phyloP scores from a whole-genome alignment of 2,113 vertebrate genomes.

The Amazona vittata region DNA sequence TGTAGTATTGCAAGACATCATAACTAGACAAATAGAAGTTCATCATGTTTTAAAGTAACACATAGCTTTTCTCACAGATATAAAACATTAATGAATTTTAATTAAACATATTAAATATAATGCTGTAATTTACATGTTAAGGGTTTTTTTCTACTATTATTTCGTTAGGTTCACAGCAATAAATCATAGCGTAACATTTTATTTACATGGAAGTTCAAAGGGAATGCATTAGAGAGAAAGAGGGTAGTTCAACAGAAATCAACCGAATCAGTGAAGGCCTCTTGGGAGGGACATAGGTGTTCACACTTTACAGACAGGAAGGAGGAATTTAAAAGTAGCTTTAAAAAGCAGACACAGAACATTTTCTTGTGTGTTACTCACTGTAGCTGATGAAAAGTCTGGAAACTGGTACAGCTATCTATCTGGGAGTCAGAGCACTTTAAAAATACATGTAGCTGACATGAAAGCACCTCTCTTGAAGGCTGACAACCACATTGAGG shows the following conservation, averaged over 20 bases:
- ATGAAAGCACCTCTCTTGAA: slow-evolving; percentile 53
- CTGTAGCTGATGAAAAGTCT: slow-evolving; percentile 58
- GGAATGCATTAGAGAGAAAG: slow-evolving; percentile 64
- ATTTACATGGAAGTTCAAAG: slow-evolving; percentile 64
- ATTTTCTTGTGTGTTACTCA: slow-evolving; percentile 64
- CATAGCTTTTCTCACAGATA: slow-evolving; percentile 52
- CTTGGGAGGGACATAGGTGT: slow-evolving; percentile 64
- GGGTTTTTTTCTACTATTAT: slow-evolving; percentile 48
- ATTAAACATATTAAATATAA: slow-evolving; percentile 63
- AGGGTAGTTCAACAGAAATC: slow-evolving; percentile 68
- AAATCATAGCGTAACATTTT: slow-evolving; percentile 69
- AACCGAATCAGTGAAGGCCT: slow-evolving; percentile 64
- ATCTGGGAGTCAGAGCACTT: slow-evolving; percentile 66
- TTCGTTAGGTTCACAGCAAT: slow-evolving; percentile 78
- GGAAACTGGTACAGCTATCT: slow-evolving; percentile 67
- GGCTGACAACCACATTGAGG: slow-evolving; percentile 49
- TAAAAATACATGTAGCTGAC: slow-evolving; percentile 60
- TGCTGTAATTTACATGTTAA: slow-evolving; percentile 46
- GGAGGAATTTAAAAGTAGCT: slow-evolving; percentile 74
- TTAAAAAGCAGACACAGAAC: slow-evolving; percentile 75
- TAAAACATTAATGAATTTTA: slow-evolving; percentile 70
- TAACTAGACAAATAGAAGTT: slow-evolving; percentile 60
- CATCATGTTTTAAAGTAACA: slow-evolving; percentile 63
- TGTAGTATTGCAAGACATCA: slow-evolving; percentile 61
- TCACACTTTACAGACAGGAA: slow-evolving; percentile 67